phyloP scores from a whole-genome alignment of 2,888 invertebrate species.

The Microctonus aethiopoides region DNA sequence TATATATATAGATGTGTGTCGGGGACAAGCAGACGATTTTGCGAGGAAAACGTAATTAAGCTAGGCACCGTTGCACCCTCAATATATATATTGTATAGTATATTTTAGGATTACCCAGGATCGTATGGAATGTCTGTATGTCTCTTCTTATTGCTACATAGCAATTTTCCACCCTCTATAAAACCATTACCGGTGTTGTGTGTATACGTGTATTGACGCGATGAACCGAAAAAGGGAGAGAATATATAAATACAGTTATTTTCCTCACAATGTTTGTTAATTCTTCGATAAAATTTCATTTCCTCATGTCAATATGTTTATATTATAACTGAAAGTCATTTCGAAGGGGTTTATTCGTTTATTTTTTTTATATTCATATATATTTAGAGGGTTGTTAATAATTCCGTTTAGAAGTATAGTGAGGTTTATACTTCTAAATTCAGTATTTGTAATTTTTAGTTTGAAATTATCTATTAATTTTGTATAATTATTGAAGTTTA shows the following conservation, averaged over 20 bases:
- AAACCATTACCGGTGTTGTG: conserved; percentile 43
- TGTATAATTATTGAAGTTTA: too few relatives aligned
- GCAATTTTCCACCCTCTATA: conserved; percentile 44
- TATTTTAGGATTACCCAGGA: conserved; percentile 44
- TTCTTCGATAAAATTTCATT: background rate
- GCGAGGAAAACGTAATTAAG: conserved; percentile 49
- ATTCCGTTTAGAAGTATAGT: too few relatives aligned
- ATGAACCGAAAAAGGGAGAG: background rate
- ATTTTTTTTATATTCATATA: background rate
- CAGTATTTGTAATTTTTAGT: too few relatives aligned
- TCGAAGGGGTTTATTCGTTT: background rate
- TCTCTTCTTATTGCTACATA: conserved; percentile 39
- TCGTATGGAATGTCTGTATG: conserved; percentile 38
- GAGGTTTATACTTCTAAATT: too few relatives aligned
- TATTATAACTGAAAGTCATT: background rate
- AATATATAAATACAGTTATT: conserved; percentile 21
- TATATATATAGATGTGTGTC: conserved; percentile 8
- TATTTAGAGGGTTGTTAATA: background rate
- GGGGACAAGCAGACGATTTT: conserved; percentile 42
- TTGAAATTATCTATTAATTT: too few relatives aligned
- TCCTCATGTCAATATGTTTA: background rate
- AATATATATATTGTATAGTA: conserved; percentile 18
- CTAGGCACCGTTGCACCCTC: conserved; percentile 22
- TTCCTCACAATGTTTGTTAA: conserved; percentile 5
- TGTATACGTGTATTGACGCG: conserved; percentile 32